Percentiles rank a stretch among this genome's conserved stretches.
Evolutionary conservation across 2,888 invertebrate genomes (phyloP).

Genomic region (Phengaris arion): DNA sequence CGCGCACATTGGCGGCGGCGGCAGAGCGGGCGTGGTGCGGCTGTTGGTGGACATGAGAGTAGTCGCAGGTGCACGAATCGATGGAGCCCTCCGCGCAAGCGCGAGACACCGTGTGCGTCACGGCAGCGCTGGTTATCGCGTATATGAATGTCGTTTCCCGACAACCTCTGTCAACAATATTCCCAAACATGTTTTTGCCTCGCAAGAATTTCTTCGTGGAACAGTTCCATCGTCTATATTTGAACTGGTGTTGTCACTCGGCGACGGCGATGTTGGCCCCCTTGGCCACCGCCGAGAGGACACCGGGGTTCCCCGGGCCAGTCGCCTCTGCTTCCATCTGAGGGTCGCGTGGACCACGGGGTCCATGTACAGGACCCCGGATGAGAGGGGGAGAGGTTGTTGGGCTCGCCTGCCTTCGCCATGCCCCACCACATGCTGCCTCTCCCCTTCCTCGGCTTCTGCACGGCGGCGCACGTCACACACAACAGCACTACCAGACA

Average conservation of each 20-base stretch:
- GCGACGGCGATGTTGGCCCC: constrained; percentile 94
- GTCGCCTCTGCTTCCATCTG: constrained; percentile 90
- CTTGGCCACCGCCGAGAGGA: constrained; percentile 91
- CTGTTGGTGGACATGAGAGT: constrained; percentile 88
- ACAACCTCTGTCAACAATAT: constrained; percentile 98
- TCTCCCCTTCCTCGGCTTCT: constrained; percentile 87
- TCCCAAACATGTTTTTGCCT: constrained; percentile 96
- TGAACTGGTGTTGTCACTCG: constrained; percentile 97
- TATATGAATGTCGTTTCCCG: constrained; percentile 98
- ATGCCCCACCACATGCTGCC: constrained; percentile 98
- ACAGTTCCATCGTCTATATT: constrained; percentile 96
- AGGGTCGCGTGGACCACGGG: constrained; percentile 90
- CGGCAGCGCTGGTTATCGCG: constrained; percentile 96
- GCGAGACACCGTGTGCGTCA: constrained; percentile 96
- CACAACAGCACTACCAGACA: constrained; percentile 78
- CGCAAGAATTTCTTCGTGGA: constrained; percentile 93
- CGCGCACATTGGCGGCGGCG: constrained; percentile 85
- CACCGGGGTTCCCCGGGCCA: constrained; percentile 94
- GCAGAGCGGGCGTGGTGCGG: constrained; percentile 82
- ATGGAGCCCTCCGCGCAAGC: constrained; percentile 97
- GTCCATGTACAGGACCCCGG: constrained; percentile 89
- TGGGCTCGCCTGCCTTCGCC: constrained; percentile 95
- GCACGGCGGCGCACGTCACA: constrained; percentile 72
- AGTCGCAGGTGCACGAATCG: constrained; percentile 97
- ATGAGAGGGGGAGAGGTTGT: constrained; percentile 90